Percentiles rank a stretch among this genome's conserved stretches.
phyloP scores from a whole-genome alignment of 2,888 invertebrate genomes.

The Caenorhabditis wallacei region DNA sequence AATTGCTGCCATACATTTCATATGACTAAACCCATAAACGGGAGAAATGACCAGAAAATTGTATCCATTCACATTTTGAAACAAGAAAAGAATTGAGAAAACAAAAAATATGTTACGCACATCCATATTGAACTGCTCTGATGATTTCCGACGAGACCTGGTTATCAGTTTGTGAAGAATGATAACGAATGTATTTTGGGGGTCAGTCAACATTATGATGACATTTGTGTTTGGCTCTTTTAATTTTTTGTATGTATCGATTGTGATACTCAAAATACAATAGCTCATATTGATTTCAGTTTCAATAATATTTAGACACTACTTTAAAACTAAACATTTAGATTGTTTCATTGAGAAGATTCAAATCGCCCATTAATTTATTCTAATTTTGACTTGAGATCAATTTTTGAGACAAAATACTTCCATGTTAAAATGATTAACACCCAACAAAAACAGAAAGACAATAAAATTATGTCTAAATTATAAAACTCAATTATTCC shows the following conservation, averaged over 20 bases:
- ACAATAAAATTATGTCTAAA: slow-evolving; percentile 18
- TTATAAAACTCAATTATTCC: slow-evolving; percentile 41
- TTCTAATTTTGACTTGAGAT: slow-evolving; percentile 4
- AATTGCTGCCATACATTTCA: slow-evolving; percentile 59
- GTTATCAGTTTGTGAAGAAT: slow-evolving; percentile 1
- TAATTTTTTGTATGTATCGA: background rate
- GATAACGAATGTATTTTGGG: slow-evolving; percentile 9
- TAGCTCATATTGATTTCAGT: no score
- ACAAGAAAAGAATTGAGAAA: no score
- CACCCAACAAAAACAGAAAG: background rate
- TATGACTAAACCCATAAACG: slow-evolving; percentile 57
- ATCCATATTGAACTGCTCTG: background rate
- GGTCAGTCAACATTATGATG: slow-evolving; percentile 17
- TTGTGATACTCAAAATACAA: no score
- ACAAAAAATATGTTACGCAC: no score
- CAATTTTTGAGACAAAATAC: background rate
- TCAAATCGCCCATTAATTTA: background rate
- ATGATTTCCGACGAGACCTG: slow-evolving; percentile 12
- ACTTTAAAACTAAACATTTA: no score
- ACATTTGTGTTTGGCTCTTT: slow-evolving; percentile 3
- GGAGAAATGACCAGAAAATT: slow-evolving; percentile 62
- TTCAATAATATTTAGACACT: no score
- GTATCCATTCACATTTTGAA: slow-evolving; percentile 19
- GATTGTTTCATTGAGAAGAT: no score
- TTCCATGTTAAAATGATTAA: background rate